Conservation (phyloP, 2,797 vertebrate genomes). For the Odontamblyopus rebecca region DNA sequence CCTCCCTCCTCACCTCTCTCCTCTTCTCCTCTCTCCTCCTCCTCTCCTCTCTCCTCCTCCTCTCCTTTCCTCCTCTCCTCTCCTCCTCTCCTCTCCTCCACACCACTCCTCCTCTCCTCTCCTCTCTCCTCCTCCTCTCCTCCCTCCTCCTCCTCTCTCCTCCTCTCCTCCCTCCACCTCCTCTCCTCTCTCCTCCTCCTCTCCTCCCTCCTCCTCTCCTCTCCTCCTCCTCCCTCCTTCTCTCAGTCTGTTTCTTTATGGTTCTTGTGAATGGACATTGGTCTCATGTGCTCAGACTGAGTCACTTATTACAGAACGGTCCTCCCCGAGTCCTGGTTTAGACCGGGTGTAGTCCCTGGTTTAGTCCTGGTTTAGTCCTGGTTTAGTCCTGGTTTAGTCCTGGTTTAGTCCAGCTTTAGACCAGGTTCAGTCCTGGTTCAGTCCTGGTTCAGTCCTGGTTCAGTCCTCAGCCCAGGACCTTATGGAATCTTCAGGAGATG, state of each 20-base stretch:
- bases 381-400: background rate
- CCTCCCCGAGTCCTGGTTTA: background rate
- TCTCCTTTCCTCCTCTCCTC: background rate
- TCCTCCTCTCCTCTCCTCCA: no score
- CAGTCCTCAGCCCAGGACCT: background rate
- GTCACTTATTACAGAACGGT: background rate
- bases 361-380: no score
- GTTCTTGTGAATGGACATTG: background rate
- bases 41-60: background rate
- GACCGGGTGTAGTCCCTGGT: background rate
- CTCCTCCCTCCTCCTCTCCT: no score
- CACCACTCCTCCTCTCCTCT: no score
- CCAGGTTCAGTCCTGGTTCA: background rate
- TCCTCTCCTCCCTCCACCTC: background rate
- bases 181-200: background rate
- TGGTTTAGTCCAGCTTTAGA: background rate
- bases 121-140: no score
- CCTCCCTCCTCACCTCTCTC: no score
- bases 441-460: background rate
- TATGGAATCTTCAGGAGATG: background rate
- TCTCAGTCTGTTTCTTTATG: background rate
- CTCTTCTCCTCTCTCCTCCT: background rate
- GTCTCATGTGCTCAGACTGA: background rate
- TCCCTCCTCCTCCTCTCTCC: no score
- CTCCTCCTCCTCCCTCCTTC: no score